Base-by-base conservation (phyloP, 2,797 vertebrate genomes). In the Adelosebastes latens region DNA sequence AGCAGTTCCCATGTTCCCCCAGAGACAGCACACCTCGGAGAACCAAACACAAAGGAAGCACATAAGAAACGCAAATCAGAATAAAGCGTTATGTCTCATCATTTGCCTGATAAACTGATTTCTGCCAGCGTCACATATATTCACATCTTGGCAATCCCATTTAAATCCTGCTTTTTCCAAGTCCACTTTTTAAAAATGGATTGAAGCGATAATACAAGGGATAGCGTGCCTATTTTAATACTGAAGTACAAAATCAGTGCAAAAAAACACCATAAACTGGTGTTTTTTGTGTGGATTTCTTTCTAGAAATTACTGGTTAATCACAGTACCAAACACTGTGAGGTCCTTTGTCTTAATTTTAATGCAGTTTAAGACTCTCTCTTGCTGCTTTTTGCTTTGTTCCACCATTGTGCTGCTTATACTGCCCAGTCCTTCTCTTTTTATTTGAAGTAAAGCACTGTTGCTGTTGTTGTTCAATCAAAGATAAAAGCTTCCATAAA, bases 31-130 rank as follows among this genome's bases (percentile, higher is more conserved):
- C 20, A 59, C 42, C 36, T 78, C 56, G 14, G 62, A 59, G 24
- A 81, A 76, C 77, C 58, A 75, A 82, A 87, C 62, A 60, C 42
- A 69, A 66, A 62, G 32, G 29, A 63, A 63, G 7, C 53, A 69
- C 61, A 27, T 29, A 62, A 71, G 46, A 68, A 82, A 79, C 24
- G 20, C 22, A 52, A 31, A 60, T 53, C 59, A 64, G 56, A 72
- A 46, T 20, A 67, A 72, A 67, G 56, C 1, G 20, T 53, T 2
- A n/a, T 36, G 56, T 72, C 29, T 69, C 13, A 64, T 80, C 72
- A 64, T 75, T 73, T 59, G 13, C 46, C 29, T 58, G 63, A 27
- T 77, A 39, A 64, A 46, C 25, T 64, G 32, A 70, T 63, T 76
- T 31, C 69, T 67, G 46, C 25, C 52, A n/a, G 31, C 13, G 1